These are phyloP conservation scores for Drosophila buzzatii DNA, from an alignment of 2,888 invertebrate genomes.

Conservation along the genomic window DNA sequence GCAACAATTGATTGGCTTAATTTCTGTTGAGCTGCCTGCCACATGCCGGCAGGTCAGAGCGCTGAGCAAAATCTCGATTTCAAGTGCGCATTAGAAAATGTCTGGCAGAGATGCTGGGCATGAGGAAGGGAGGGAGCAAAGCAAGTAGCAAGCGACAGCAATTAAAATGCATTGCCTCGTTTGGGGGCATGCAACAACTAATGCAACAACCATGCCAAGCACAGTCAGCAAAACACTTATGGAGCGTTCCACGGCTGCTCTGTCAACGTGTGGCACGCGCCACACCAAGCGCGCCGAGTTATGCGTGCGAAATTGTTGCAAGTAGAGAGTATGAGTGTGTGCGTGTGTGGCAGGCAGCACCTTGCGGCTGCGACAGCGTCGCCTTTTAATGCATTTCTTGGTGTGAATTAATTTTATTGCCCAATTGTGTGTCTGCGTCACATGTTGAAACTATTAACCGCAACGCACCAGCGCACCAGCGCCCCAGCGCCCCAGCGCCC, in stretches of 20 bases:
- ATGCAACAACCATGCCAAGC: constrained; percentile 14
- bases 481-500: neutral
- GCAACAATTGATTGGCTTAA: constrained; percentile 66
- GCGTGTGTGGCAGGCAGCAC: constrained; percentile 33
- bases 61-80: constrained; percentile 18
- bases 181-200: constrained; percentile 50
- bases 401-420: constrained; percentile 84
- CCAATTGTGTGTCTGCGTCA: constrained; percentile 79
- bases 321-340: neutral
- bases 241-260: constrained; percentile 34
- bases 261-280: constrained; percentile 62
- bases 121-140: neutral
- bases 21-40: constrained; percentile 27
- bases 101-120: constrained; percentile 35
- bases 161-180: constrained; percentile 23
- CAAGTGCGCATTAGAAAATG: constrained; percentile 56
- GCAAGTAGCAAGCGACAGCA: constrained; percentile 1
- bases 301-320: constrained; percentile 82
- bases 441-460: constrained; percentile 84
- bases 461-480: constrained; percentile 12
- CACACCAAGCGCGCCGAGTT: constrained; percentile 59
- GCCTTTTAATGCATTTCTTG: constrained; percentile 70
- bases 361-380: constrained; percentile 41
- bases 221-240: constrained; percentile 44
- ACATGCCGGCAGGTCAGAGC: constrained; percentile 20